Evolutionary conservation across 1,140 invertebrate genomes (phyloP).

Genomic region (Adoxophyes honmai): DNA sequence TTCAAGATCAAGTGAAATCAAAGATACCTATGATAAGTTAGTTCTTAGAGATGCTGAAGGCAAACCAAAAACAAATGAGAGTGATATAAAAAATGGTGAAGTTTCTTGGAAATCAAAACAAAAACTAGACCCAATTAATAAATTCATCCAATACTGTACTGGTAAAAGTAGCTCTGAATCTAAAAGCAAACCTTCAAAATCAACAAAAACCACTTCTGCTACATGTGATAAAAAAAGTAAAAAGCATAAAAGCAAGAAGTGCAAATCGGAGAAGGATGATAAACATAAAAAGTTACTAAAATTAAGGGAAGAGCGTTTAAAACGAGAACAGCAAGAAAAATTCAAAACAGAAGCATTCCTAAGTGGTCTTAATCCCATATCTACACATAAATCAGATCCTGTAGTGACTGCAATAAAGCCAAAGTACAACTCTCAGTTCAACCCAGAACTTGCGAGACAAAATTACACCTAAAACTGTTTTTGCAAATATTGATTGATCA

Average conservation of each 20-base stretch:
- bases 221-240: slow-evolving; percentile 53
- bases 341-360: slow-evolving; percentile 84
- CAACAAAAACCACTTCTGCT: slow-evolving; percentile 34
- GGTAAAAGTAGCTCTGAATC: slow-evolving; percentile 22
- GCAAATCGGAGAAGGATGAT: slow-evolving; percentile 47
- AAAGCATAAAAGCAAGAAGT: slow-evolving; percentile 69
- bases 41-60: slow-evolving; percentile 69
- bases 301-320: slow-evolving; percentile 87
- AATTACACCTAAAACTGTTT: slow-evolving; percentile 80
- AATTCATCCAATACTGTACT: slow-evolving; percentile 79
- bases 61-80: slow-evolving; percentile 49
- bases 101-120: slow-evolving; percentile 80
- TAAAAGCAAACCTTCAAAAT: slow-evolving; percentile 32
- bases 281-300: slow-evolving; percentile 81
- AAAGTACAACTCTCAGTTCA: slow-evolving; percentile 96
- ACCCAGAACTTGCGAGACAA: slow-evolving; percentile 91
- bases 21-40: slow-evolving; percentile 71
- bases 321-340: slow-evolving; percentile 88
- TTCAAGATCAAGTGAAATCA: slow-evolving; percentile 46
- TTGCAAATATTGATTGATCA: too few relatives aligned
- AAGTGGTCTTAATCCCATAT: slow-evolving; percentile 77
- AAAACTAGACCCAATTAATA: slow-evolving; percentile 85
- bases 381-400: slow-evolving; percentile 31
- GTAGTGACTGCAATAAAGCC: slow-evolving; percentile 74
- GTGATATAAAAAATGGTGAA: slow-evolving; percentile 77